Conservation (phyloP, 2,113 vertebrate species). For the Crotophaga sulcirostris region DNA sequence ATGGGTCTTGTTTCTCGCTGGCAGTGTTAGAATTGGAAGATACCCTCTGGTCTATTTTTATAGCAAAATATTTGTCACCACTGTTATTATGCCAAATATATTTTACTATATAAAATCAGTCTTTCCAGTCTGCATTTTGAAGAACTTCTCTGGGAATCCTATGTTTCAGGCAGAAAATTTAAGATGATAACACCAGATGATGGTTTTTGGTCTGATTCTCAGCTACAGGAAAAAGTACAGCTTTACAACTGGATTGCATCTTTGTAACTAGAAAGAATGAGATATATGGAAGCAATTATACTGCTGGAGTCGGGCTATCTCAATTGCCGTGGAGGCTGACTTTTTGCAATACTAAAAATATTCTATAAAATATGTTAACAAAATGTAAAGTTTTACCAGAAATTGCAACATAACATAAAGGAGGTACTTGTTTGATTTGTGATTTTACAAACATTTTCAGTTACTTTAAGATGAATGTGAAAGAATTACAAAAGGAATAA, state of each 20-base stretch:
- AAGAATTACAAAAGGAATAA: background rate
- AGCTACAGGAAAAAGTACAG: background rate
- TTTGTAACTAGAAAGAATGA: background rate
- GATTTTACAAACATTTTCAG: background rate
- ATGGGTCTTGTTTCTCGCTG: background rate
- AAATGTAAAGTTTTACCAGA: background rate
- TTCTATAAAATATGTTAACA: background rate
- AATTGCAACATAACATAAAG: background rate
- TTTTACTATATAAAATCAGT: background rate
- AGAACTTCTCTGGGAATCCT: background rate
- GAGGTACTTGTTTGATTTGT: background rate
- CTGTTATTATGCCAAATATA: background rate
- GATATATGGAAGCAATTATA: too few species aligned
- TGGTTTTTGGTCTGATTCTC: background rate
- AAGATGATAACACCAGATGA: too few species aligned
- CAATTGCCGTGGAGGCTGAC: background rate
- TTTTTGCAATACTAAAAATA: background rate
- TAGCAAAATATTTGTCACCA: background rate
- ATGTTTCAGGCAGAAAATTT: background rate
- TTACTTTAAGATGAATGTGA: background rate
- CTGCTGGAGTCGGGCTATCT: background rate
- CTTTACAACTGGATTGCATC: background rate
- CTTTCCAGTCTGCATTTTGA: background rate
- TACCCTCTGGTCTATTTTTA: background rate
- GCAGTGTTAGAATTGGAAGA: background rate